phyloP scores from a whole-genome alignment of 2,113 vertebrate species.

The Hymenochirus boettgeri region DNA sequence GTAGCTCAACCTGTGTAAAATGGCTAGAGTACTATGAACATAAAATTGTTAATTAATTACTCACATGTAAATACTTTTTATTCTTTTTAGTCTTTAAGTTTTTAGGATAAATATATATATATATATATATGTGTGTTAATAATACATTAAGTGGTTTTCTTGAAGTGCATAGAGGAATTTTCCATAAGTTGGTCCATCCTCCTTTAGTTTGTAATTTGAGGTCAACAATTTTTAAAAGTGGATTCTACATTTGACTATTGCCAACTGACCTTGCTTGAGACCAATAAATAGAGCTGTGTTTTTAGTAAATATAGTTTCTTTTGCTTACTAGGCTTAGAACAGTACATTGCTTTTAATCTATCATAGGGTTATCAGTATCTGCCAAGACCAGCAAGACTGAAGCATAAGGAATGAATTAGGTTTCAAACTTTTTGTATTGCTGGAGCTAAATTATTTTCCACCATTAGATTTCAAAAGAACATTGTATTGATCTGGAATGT shows the following conservation, averaged over 20 bases:
- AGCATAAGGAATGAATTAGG: conserved; percentile 56
- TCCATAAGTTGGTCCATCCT: too few relatives aligned
- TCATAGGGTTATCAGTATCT: conserved; percentile 47
- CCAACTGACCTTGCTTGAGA: background rate
- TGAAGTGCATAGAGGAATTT: too few relatives aligned
- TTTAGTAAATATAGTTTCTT: conserved; percentile 36
- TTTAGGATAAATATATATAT: too few relatives aligned
- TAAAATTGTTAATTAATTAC: too few relatives aligned
- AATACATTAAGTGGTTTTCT: too few relatives aligned
- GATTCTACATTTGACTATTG: background rate
- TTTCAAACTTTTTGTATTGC: conserved; percentile 50
- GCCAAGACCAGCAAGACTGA: conserved; percentile 43
- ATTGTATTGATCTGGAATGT: conserved; percentile 39
- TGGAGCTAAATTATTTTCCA: conserved; percentile 35
- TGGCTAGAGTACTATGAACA: too few relatives aligned
- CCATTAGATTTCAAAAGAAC: conserved; percentile 40
- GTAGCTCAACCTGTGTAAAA: too few relatives aligned
- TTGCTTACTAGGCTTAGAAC: conserved; percentile 42
- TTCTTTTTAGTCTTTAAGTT: too few relatives aligned
- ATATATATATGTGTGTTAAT: too few relatives aligned
- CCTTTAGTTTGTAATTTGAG: background rate
- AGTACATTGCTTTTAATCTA: conserved; percentile 47
- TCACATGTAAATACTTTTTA: too few relatives aligned
- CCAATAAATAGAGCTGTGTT: background rate
- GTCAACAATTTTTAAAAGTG: background rate